Evolutionary conservation across 2,797 vertebrate genomes (phyloP).

Genomic region (Pteronotus mesoamericanus): DNA sequence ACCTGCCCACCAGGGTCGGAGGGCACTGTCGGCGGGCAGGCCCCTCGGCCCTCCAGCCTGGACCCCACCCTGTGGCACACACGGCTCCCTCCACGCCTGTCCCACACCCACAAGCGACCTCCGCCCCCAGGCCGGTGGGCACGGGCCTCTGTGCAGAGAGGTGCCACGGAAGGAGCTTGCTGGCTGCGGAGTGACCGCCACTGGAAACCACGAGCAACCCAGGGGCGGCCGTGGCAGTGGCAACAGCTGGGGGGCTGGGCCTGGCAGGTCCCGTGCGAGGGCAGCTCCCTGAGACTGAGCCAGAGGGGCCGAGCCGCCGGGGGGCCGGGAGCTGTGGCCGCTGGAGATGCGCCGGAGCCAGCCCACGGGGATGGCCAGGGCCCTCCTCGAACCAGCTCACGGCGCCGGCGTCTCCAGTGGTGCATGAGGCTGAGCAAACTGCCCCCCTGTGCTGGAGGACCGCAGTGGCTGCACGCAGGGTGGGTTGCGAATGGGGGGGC

Average conservation of each 20-base stretch:
- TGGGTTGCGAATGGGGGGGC: neutral
- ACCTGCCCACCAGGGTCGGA: no score
- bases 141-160: neutral
- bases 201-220: neutral
- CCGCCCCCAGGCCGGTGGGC: neutral
- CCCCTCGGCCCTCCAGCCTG: neutral
- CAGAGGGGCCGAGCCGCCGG: neutral
- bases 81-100: neutral
- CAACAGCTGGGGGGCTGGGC: neutral
- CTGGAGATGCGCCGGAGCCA: neutral
- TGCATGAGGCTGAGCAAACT: neutral
- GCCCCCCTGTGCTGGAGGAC: rapidly evolving
- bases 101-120: neutral
- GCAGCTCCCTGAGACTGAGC: neutral
- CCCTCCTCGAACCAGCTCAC: rapidly evolving
- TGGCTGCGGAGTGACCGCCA: neutral
- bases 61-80: neutral
- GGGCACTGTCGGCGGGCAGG: neutral
- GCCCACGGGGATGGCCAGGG: neutral
- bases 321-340: neutral
- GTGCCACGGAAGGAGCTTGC: neutral
- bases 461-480: rapidly evolving
- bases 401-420: rapidly evolving
- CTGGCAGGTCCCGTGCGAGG: neutral
- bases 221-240: neutral